A percentile compares a stretch with the other conserved stretches of the same genome.
Conservation (phyloP, 2,888 invertebrate genomes). For the Trisateles emortualis region DNA sequence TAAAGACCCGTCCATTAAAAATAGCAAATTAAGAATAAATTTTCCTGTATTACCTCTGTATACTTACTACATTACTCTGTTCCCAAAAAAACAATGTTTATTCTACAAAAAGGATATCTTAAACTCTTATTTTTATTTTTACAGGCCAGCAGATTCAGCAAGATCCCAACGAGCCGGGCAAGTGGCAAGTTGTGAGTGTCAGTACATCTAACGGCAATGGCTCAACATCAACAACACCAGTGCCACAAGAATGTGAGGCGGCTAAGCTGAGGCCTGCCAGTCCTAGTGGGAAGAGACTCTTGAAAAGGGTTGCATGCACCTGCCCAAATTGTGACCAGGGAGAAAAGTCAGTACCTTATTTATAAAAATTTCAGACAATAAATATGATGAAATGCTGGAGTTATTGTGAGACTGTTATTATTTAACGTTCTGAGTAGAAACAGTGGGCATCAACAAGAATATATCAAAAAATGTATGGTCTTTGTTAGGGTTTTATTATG, state of each 20-base stretch:
- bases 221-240: slow-evolving; percentile 48
- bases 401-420: no score
- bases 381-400: background rate
- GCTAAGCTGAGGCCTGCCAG: slow-evolving; percentile 64
- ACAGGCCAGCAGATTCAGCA: slow-evolving; percentile 91
- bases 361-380: background rate
- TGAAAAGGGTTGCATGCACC: slow-evolving; percentile 97
- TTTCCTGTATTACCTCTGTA: no score
- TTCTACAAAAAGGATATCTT: no score
- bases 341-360: slow-evolving; percentile 86
- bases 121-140: background rate
- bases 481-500: no score
- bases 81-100: no score
- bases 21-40: no score
- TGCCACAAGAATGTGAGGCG: slow-evolving; percentile 71
- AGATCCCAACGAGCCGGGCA: slow-evolving; percentile 93
- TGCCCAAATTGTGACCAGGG: slow-evolving; percentile 98
- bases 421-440: no score
- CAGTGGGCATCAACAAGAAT: no score
- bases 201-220: slow-evolving; percentile 49
- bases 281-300: slow-evolving; percentile 79
- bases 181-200: slow-evolving; percentile 92
- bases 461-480: no score
- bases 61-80: no score
- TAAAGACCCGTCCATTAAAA: no score